Conservation (phyloP, 2,797 vertebrate species). For the Intellagama lesueurii region DNA sequence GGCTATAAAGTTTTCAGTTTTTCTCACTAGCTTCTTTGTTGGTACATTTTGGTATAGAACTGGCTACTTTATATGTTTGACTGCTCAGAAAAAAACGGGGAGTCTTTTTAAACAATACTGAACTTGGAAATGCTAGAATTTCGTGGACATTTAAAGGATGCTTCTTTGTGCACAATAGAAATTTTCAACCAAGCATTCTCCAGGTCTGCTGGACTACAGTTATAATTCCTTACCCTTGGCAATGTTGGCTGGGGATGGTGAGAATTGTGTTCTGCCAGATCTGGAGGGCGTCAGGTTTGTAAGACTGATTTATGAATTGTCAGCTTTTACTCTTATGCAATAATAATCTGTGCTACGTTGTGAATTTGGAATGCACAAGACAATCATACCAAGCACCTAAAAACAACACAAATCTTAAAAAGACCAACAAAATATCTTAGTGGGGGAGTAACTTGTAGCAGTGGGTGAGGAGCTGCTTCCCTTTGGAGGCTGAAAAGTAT, state of each 20-base stretch:
- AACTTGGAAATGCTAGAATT: not conserved
- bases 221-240: not conserved
- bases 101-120: not conserved
- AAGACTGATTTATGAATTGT: not conserved
- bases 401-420: constrained; percentile 8
- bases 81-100: not conserved
- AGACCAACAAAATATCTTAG: not conserved
- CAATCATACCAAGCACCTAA: constrained; percentile 2
- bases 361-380: not conserved
- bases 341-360: not conserved
- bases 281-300: not conserved
- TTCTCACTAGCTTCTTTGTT: not conserved
- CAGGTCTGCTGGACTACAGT: not conserved
- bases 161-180: not conserved
- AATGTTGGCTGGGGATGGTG: not conserved
- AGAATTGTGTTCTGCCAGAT: not conserved
- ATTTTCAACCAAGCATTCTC: not conserved
- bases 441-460: not conserved
- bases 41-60: not conserved
- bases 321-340: constrained; percentile 1
- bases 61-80: not conserved
- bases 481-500: not conserved
- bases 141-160: not conserved
- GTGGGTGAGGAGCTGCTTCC: not conserved
- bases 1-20: not conserved